Conservation (phyloP, 2,113 vertebrate genomes). For the Channa maculata region DNA sequence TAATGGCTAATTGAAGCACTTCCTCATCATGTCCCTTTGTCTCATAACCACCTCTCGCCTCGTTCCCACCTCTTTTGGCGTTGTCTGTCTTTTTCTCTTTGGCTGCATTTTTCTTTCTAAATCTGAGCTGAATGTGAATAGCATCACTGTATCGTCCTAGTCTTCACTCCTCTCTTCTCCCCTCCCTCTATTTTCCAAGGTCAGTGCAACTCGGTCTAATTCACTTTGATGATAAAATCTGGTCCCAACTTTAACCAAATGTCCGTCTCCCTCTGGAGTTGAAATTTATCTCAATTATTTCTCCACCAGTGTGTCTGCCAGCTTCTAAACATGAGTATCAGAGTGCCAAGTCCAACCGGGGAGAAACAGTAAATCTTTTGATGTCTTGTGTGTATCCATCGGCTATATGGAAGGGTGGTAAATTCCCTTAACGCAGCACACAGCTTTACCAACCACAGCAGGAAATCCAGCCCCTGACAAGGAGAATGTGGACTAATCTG, state of each 20-base stretch:
- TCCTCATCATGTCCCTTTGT: slow-evolving; percentile 71
- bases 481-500: slow-evolving; percentile 68
- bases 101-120: slow-evolving; percentile 38
- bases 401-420: slow-evolving; percentile 50
- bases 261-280: slow-evolving; percentile 59
- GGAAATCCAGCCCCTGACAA: slow-evolving; percentile 63
- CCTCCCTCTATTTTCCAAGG: slow-evolving; percentile 64
- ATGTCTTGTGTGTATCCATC: slow-evolving; percentile 70
- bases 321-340: slow-evolving; percentile 70
- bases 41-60: slow-evolving; percentile 55
- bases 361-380: slow-evolving; percentile 66
- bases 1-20: slow-evolving; percentile 69
- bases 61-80: slow-evolving; percentile 37
- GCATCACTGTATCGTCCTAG: slow-evolving; percentile 46
- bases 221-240: slow-evolving; percentile 75
- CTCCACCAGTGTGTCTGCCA: slow-evolving; percentile 55
- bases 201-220: slow-evolving; percentile 65
- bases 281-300: slow-evolving; percentile 79
- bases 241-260: slow-evolving; percentile 65
- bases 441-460: slow-evolving; percentile 53
- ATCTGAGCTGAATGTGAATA: slow-evolving; percentile 59
- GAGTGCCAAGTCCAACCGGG: slow-evolving; percentile 55
- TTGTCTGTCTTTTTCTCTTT: slow-evolving; percentile 30
- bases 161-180: slow-evolving; percentile 10
- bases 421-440: slow-evolving; percentile 57